Percentiles rank a stretch among this genome's conserved stretches.
Conservation (phyloP, 2,888 invertebrate species). For the Cantharis rufa region DNA sequence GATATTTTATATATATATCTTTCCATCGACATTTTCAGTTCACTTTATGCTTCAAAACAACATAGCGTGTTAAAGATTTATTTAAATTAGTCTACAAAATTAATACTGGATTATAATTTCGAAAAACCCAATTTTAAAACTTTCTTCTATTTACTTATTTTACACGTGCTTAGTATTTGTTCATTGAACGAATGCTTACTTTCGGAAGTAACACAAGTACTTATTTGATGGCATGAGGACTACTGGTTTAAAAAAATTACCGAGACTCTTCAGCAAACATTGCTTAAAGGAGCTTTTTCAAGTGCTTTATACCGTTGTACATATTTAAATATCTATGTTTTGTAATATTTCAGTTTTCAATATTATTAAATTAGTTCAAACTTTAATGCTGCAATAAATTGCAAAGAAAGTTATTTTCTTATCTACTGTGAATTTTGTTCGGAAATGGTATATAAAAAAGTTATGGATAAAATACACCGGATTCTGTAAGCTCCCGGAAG, state of each 20-base stretch:
- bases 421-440: not conserved
- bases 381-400: not conserved
- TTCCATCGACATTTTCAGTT: not conserved
- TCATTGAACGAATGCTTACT: not conserved
- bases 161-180: constrained; percentile 1
- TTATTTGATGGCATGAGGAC: not conserved
- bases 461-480: not conserved
- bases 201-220: not conserved
- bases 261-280: not conserved
- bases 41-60: not conserved
- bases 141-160: not conserved
- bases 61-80: not conserved
- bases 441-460: not conserved
- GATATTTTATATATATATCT: not conserved
- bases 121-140: not conserved
- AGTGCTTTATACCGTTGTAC: not conserved
- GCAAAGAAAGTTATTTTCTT: not conserved
- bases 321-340: not conserved
- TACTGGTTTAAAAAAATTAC: not conserved
- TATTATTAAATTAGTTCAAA: too few relatives aligned
- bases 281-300: not conserved
- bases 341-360: too few relatives aligned
- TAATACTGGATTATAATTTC: not conserved
- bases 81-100: not conserved
- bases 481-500: not conserved